Evolutionary conservation across 2,797 vertebrate genomes (phyloP), one percentile per base, ranked within the genome.

Genomic region (Rachycentron canadum): DNA sequence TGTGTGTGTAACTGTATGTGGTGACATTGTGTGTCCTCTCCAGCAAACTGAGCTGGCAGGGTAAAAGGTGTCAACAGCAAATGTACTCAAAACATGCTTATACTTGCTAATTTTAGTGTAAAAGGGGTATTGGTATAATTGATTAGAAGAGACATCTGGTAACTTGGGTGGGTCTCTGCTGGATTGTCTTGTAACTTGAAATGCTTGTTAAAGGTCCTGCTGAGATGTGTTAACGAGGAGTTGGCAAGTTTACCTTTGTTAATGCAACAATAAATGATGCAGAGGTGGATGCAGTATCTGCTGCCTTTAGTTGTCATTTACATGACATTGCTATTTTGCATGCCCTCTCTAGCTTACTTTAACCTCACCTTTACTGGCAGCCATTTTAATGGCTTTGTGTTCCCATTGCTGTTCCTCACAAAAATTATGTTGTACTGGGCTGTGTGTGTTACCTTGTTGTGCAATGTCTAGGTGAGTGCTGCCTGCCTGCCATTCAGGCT

Each of bases 171-270:
- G 28, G 25, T 78, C 59, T 47, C 38, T 47, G 9, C 30, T 67
- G 5, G 5, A 61, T 75, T 68, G 17, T 41, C 3, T 61, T 64
- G 57, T 63, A 36, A 69, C 81, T 59, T 9, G n/a, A 66, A 62
- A 57, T 57, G 3, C 17, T 71, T 3, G 9, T 47, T 40, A 12
- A 75, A 41, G 21, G 19, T 62, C 26, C 17, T 75, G 71, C 58
- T 60, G 67, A 23, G 76, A 32, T 32, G 30, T 30, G 61, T 69
- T 36, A 47, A 64, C 17, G 34, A 45, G 40, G 28, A 19, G 11
- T 41, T 68, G 47, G n/a, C n/a, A n/a, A n/a, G n/a, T 70, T 76
- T 78, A 28, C 9, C 41, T 81, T 79, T 58, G 40, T 80, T 52
- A 57, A 52, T 73, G 34, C 30, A 68, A 76, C 78, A 50, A 69